These are phyloP conservation scores for Lates calcarifer DNA, from an alignment of 2,113 vertebrate genomes.

Conservation along the genomic window DNA sequence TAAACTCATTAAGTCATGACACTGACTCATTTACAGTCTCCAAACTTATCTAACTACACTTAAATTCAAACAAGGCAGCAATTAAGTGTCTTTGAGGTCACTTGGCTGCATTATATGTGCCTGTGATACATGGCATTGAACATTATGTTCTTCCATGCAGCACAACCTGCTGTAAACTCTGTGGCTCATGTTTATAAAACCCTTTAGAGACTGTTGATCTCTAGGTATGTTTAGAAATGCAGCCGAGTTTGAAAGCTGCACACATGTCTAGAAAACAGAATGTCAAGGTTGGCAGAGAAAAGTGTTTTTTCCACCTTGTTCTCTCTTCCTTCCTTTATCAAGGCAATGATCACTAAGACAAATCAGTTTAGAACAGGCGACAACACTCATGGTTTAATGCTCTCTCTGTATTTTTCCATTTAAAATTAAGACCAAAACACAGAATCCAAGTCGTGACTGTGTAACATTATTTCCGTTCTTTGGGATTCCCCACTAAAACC, in stretches of 20 bases:
- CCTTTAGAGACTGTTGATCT: neutral
- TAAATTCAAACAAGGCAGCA: slow-evolving; percentile 50
- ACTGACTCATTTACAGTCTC: slow-evolving; percentile 55
- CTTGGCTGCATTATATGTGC: neutral
- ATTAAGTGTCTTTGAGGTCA: slow-evolving; percentile 25
- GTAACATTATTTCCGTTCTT: neutral
- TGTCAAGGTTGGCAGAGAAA: neutral
- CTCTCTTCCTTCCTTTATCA: neutral
- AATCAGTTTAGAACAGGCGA: neutral
- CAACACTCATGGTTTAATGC: neutral
- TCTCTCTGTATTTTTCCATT: too few species aligned
- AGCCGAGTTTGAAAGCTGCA: neutral
- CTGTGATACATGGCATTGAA: neutral
- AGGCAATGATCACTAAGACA: neutral
- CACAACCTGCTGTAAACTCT: neutral
- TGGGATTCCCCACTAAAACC: slow-evolving; percentile 6
- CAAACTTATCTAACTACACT: slow-evolving; percentile 37
- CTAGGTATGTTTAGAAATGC: neutral
- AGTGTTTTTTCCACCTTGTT: neutral
- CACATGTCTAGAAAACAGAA: neutral
- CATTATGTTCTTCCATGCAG: neutral
- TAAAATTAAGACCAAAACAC: neutral
- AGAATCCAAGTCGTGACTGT: neutral
- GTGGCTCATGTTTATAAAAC: neutral
- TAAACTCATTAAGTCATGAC: slow-evolving; percentile 54